A percentile compares a stretch with the other conserved stretches of the same genome.
These are phyloP conservation scores for Drosophila rhopaloa DNA, from an alignment of 1,140 invertebrate genomes.

Conservation along the genomic window DNA sequence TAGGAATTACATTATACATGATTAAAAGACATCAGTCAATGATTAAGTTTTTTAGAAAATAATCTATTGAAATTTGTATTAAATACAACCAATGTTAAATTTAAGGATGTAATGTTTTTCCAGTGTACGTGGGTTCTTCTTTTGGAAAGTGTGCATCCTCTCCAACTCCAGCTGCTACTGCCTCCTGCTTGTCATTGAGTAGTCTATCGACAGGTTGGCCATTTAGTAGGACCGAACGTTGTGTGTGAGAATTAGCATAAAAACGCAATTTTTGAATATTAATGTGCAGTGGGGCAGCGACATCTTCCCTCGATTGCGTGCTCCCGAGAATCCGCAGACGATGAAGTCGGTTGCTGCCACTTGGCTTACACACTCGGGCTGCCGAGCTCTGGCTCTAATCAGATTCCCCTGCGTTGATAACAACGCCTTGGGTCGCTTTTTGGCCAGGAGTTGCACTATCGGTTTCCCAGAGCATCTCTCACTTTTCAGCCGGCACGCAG, in stretches of 20 bases:
- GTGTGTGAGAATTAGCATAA: slow-evolving; percentile 83
- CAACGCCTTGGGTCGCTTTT: slow-evolving; percentile 43
- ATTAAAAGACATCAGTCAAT: too few species aligned
- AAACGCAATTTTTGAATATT: slow-evolving; percentile 84
- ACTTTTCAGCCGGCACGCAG: slow-evolving; percentile 55
- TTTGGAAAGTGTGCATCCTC: slow-evolving; percentile 32
- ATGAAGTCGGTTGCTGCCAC: slow-evolving; percentile 59
- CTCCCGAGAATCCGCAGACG: slow-evolving; percentile 19
- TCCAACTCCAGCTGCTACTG: slow-evolving; percentile 20
- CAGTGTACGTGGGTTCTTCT: slow-evolving; percentile 15
- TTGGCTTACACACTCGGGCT: slow-evolving; percentile 69
- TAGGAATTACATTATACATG: too few species aligned
- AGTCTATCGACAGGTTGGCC: slow-evolving; percentile 83
- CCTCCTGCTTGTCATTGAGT: slow-evolving; percentile 78
- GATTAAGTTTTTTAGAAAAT: too few species aligned
- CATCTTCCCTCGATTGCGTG: slow-evolving; percentile 66
- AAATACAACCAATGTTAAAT: too few species aligned
- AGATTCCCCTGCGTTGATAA: slow-evolving; percentile 63
- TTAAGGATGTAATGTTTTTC: neutral
- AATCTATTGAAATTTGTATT: too few species aligned
- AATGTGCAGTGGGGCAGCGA: slow-evolving; percentile 67
- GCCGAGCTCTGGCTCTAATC: slow-evolving; percentile 36
- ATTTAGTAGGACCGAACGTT: slow-evolving; percentile 40
- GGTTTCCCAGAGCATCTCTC: slow-evolving; percentile 42
- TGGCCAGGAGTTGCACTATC: slow-evolving; percentile 50